Percentiles rank a stretch among this genome's conserved stretches.
These are phyloP conservation scores for Drosophila gunungcola DNA, from an alignment of 1,140 invertebrate genomes.

Conservation along the genomic window DNA sequence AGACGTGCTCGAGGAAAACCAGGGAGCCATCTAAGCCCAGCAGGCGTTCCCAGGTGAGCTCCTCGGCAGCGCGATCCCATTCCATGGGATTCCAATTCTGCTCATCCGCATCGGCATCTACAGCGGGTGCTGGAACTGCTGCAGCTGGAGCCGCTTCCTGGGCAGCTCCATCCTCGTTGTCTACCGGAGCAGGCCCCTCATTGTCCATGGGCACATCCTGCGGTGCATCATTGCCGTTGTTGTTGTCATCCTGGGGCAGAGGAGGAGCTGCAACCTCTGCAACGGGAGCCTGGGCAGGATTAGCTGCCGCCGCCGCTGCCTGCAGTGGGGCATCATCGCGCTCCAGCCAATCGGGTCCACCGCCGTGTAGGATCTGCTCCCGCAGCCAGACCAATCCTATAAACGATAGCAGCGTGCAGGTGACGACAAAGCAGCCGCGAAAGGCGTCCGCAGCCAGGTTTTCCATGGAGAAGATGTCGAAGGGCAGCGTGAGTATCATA, in stretches of 20 bases:
- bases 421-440: slow-evolving; percentile 98
- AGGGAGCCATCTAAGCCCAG: slow-evolving; percentile 98
- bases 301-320: slow-evolving; percentile 78
- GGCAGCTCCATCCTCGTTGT: slow-evolving; percentile 48
- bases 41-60: slow-evolving; percentile 98
- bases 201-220: slow-evolving; percentile 66
- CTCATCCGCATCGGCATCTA: slow-evolving; percentile 88
- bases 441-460: slow-evolving; percentile 97
- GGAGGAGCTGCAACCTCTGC: slow-evolving; percentile 53
- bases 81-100: slow-evolving; percentile 99
- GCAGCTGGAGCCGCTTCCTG: slow-evolving; percentile 11
- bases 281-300: slow-evolving; percentile 56
- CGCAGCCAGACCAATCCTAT: slow-evolving; percentile 98
- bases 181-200: slow-evolving; percentile 61
- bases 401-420: slow-evolving; percentile 98
- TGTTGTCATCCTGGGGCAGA: slow-evolving; percentile 82
- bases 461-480: slow-evolving; percentile 96
- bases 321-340: slow-evolving; percentile 86
- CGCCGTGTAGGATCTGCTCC: slow-evolving; percentile 99
- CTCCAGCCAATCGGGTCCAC: slow-evolving; percentile 97
- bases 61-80: slow-evolving; percentile 98
- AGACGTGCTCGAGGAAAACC: slow-evolving; percentile 98
- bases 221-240: slow-evolving; percentile 54
- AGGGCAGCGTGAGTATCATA: slow-evolving; percentile 92
- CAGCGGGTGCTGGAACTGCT: slow-evolving; percentile 51